Evolutionary conservation across 2,113 vertebrate species (phyloP).

Genomic region (Pterophyllum scalare): DNA sequence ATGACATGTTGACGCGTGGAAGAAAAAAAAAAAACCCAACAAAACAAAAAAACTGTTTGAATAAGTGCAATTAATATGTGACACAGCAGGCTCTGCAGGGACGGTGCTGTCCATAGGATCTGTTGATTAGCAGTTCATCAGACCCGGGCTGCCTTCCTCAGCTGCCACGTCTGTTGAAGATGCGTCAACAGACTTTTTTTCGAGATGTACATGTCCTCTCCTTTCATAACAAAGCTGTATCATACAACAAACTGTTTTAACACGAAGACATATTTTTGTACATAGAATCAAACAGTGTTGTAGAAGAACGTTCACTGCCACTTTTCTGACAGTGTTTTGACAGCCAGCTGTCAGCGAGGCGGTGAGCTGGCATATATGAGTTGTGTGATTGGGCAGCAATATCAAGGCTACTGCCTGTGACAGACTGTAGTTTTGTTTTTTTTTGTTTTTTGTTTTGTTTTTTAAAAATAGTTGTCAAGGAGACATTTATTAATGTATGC

Average conservation of each 20-base stretch:
- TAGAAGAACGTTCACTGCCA: slow-evolving; percentile 77
- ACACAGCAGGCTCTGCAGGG: slow-evolving; percentile 44
- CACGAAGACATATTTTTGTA: slow-evolving; percentile 91
- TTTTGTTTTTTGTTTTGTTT: neutral
- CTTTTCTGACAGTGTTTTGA: slow-evolving; percentile 62
- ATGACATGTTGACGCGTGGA: slow-evolving; percentile 65
- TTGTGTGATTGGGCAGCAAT: slow-evolving; percentile 71
- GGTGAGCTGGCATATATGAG: slow-evolving; percentile 54
- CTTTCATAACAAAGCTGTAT: slow-evolving; percentile 63
- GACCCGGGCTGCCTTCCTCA: slow-evolving; percentile 57
- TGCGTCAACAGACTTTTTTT: slow-evolving; percentile 47
- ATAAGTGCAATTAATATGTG: slow-evolving; percentile 83
- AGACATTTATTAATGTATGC: slow-evolving; percentile 85
- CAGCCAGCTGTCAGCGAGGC: slow-evolving; percentile 64
- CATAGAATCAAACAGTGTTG: slow-evolving; percentile 74
- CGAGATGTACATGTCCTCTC: slow-evolving; percentile 49
- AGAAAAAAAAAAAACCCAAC: slow-evolving; percentile 41
- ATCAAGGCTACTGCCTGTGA: slow-evolving; percentile 78
- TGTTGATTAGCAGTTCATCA: slow-evolving; percentile 35
- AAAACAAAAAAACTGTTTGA: slow-evolving; percentile 45
- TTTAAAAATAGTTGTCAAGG: slow-evolving; percentile 67
- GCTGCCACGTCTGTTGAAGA: slow-evolving; percentile 52
- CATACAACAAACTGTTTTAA: slow-evolving; percentile 76
- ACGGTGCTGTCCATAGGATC: slow-evolving; percentile 46
- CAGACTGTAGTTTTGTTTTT: slow-evolving; percentile 69